These are phyloP conservation scores for Meriones unguiculatus DNA, from an alignment of 2,113 vertebrate species.

Conservation along the genomic window DNA sequence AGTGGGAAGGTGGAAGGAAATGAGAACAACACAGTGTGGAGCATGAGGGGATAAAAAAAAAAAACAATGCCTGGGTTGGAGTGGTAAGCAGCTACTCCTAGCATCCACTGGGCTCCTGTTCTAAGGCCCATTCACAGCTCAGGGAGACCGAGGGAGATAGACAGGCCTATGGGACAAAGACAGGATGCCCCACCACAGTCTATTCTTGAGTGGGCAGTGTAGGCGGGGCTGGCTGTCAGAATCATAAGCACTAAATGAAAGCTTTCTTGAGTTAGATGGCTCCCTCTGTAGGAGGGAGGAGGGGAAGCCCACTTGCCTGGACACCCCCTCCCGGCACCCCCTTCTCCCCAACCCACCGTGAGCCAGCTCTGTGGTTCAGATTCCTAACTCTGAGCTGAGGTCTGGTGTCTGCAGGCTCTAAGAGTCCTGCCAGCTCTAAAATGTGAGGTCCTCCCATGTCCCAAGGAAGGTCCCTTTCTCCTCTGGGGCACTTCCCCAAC, in stretches of 20 bases:
- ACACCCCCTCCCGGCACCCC: not conserved
- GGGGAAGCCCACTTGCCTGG: not conserved
- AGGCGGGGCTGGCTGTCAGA: constrained; percentile 11
- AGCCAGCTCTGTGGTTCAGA: constrained; percentile 18
- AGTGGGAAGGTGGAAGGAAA: not conserved
- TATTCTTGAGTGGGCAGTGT: not conserved
- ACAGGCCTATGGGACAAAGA: not conserved
- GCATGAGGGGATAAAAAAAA: not conserved
- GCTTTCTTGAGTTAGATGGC: not conserved
- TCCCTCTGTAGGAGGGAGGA: not conserved
- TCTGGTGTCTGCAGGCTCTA: not conserved
- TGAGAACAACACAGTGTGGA: not conserved
- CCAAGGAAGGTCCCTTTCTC: not conserved
- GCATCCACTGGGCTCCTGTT: not conserved
- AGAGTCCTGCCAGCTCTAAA: not conserved
- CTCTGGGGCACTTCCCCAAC: not conserved
- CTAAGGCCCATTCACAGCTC: not conserved
- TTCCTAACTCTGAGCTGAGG: not conserved
- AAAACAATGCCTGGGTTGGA: not conserved
- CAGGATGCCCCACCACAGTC: not conserved
- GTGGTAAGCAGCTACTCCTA: not conserved
- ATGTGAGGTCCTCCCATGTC: not conserved
- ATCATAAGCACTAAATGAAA: not conserved
- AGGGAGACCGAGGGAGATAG: not conserved
- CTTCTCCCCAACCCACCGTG: no score